Evolutionary conservation across 2,888 invertebrate species (phyloP).

Genomic region (Agonopterix heracliana): DNA sequence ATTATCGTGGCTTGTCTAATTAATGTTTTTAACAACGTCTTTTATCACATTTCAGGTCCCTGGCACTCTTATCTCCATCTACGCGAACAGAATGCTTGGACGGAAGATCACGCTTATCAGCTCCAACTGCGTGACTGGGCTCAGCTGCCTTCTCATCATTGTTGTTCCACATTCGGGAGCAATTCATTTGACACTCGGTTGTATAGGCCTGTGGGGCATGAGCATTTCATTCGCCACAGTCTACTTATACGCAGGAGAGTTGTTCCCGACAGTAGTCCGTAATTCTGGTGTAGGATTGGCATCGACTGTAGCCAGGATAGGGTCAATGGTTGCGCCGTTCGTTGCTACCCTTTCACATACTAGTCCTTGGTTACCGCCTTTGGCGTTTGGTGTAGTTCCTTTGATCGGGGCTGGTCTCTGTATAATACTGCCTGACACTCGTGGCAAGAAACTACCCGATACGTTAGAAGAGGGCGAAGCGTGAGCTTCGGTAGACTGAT

Average conservation of each 20-base stretch:
- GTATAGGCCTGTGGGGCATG: constrained; percentile 86
- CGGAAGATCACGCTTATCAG: constrained; percentile 80
- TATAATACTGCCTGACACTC: constrained; percentile 85
- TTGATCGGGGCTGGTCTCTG: constrained; percentile 81
- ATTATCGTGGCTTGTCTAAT: too few species aligned
- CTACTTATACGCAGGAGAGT: constrained; percentile 91
- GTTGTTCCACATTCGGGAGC: constrained; percentile 67
- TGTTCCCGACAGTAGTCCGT: constrained; percentile 92
- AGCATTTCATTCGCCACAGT: constrained; percentile 90
- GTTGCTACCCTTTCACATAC: constrained; percentile 80
- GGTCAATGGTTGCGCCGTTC: constrained; percentile 90
- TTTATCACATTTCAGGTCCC: constrained; percentile 56
- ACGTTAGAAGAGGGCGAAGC: constrained; percentile 87
- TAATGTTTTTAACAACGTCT: too few species aligned
- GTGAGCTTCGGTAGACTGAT: constrained; percentile 14
- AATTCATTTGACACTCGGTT: constrained; percentile 78
- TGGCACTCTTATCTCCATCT: constrained; percentile 79
- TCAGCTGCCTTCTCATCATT: constrained; percentile 79
- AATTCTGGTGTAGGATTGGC: constrained; percentile 91
- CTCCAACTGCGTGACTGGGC: constrained; percentile 79
- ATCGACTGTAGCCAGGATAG: constrained; percentile 89
- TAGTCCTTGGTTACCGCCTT: constrained; percentile 79
- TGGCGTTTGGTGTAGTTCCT: constrained; percentile 83
- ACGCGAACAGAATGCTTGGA: constrained; percentile 80
- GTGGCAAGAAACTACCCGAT: constrained; percentile 84